Base-by-base conservation (phyloP, 1,140 invertebrate species). In the Drosophila bifasciata region DNA sequence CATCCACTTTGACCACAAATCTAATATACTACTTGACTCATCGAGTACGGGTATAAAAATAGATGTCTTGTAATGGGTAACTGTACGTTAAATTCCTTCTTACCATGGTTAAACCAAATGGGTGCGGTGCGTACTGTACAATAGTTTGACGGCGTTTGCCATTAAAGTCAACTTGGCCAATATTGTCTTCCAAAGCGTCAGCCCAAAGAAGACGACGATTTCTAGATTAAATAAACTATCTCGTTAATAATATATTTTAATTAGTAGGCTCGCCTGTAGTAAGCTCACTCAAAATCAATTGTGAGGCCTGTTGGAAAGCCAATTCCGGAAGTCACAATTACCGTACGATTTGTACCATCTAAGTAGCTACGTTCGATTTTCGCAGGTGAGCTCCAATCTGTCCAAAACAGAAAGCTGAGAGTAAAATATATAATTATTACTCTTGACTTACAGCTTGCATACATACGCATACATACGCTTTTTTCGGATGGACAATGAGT, bases 251-350 rank as follows among this genome's bases (percentile, higher is more conserved):
- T 6, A n/a, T n/a, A 53, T 8, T 40, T 15, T 32, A 40, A 8
- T 7, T 28, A 5, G 3, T 2, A 4, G 17, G 9, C 9, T 3
- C 36, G 11, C 19, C 7, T 4, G 8, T 1, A 1, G 17, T 8
- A 13, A 17, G 21, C 94, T 44, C 94, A 94, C 43, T 94, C 93
- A 76, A 95, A 97, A 92, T 99, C 98, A 16, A 99, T 94, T 0
- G 96, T 95, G 3, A 99, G 92, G 0, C 97, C 98, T 86, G 98
- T 98, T 0, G 98, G 98, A 93, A 98, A 98, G 15, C 94, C 95
- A 2, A 99, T 91, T 75, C 97, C 95, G 3, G 94, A 94, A 7
- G 94, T 93, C 0, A 99, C 93, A 40, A 99, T 95, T 0, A 94
- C 92, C 55, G 93, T 94, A 28, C 97, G 93, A 60, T 94, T 93